A percentile compares a stretch with the other conserved stretches of the same genome.
Conservation (phyloP, 2,888 invertebrate genomes). For the Caenorhabditis drosophilae region DNA sequence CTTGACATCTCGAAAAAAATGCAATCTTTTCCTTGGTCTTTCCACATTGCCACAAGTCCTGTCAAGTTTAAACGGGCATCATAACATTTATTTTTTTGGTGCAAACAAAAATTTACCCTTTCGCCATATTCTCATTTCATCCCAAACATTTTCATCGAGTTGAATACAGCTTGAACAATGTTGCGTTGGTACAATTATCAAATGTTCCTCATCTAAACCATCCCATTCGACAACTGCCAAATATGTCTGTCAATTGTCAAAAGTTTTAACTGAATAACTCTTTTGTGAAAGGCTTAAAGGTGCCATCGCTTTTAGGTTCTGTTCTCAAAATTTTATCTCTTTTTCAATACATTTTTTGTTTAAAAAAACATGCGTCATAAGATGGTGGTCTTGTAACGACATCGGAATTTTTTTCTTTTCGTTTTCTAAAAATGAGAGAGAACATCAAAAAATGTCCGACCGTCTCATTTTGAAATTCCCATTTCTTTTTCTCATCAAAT, state of each 20-base stretch:
- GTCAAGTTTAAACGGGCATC: not conserved
- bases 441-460: too few species aligned
- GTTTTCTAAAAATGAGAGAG: too few species aligned
- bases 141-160: conserved; percentile 92
- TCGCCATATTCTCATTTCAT: conserved; percentile 82
- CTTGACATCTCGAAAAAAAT: conserved; percentile 89
- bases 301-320: too few species aligned
- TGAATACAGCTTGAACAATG: conserved; percentile 81
- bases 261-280: too few species aligned
- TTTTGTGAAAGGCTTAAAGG: too few species aligned
- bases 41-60: conserved; percentile 81
- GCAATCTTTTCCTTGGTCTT: conserved; percentile 77
- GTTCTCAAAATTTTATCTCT: too few species aligned
- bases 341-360: too few species aligned
- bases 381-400: too few species aligned
- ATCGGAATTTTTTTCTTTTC: too few species aligned
- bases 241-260: conserved; percentile 74
- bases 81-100: not conserved
- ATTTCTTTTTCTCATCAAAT: too few species aligned
- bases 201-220: conserved; percentile 85
- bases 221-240: conserved; percentile 81
- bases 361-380: too few species aligned
- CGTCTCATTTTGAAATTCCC: too few species aligned
- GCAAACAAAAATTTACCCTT: conserved; percentile 71
- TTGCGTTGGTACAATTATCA: conserved; percentile 82